Base-by-base conservation (phyloP, 2,888 invertebrate genomes). In the Ichneumon xanthorius region DNA sequence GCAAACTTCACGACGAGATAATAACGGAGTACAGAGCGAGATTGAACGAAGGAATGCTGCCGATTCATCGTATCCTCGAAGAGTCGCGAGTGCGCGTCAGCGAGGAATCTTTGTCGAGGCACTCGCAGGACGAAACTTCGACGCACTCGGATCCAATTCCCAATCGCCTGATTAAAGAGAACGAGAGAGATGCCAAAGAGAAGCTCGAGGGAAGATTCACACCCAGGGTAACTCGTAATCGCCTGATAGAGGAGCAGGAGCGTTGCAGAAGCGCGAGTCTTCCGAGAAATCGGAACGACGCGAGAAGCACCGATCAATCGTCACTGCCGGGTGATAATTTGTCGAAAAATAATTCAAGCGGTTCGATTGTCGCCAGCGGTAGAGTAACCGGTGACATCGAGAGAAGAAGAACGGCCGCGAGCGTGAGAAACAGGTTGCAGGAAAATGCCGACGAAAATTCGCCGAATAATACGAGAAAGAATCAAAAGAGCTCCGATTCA, bases 71-170 rank as follows among this genome's bases (percentile, higher is more conserved):
- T 50, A 89, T 92, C 30, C 87, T 91, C 58, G 92, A 92, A 72
- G 93, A 93, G 37, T 92, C 93, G 6, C 89, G 92, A 61, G 85
- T 92, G 0, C 87, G 92, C 37, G 90, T 93, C 0, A 93, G 93
- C 87, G 91, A 92, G 37, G 93, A 93, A 80, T 93, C 92, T 1
- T 86, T 93, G 16, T 87, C 90, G 16, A 88, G 89, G 63, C 89
- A 90, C 55, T 78, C 75, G 55, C 86, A 76, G 80, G 89, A 87
- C 80, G 91, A 92, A 37, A 86, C 73, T 61, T 84, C 88, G 40
- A 86, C 83, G 22, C 45, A 71, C 22, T 53, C 65, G 14, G 88
- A 88, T 81, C 80, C 89, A 19, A 90, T 91, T 71, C 91, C 90
- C 3, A 92, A 91, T 87, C 89, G 90, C 55, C 76, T 88, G n/a